Percentiles rank a stretch among this genome's conserved stretches.
Conservation (phyloP, 2,888 invertebrate genomes). For the Callimorpha dominula region DNA sequence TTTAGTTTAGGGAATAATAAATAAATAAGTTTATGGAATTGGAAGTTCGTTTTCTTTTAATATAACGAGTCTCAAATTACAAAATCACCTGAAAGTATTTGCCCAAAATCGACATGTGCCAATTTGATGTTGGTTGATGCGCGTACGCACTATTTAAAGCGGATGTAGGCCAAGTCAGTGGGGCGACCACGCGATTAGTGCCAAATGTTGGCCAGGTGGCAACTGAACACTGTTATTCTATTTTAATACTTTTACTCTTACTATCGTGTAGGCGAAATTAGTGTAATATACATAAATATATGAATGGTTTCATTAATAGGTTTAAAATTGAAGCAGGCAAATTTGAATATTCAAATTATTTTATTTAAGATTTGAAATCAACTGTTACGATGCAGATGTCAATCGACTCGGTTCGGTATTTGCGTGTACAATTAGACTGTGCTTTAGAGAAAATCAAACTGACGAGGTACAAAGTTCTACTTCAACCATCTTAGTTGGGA, state of each 20-base stretch:
- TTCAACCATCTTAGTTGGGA: not conserved
- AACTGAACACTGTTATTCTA: slow-evolving; percentile 50
- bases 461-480: not conserved
- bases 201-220: slow-evolving; percentile 68
- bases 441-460: not conserved
- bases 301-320: slow-evolving; percentile 28
- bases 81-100: slow-evolving; percentile 47
- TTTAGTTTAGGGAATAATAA: not conserved
- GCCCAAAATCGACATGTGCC: slow-evolving; percentile 58
- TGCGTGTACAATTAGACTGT: not conserved
- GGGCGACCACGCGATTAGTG: slow-evolving; percentile 60
- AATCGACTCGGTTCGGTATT: too few species aligned
- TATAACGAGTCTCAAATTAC: slow-evolving; percentile 42
- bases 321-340: not conserved
- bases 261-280: slow-evolving; percentile 29
- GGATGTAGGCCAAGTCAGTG: slow-evolving; percentile 75
- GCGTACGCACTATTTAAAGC: slow-evolving; percentile 70
- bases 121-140: slow-evolving; percentile 52
- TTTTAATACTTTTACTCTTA: slow-evolving; percentile 55
- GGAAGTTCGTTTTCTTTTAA: not conserved
- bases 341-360: not conserved
- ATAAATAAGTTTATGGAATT: not conserved
- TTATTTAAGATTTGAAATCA: too few species aligned
- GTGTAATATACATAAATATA: slow-evolving; percentile 29
- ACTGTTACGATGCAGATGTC: too few species aligned